Conservation (phyloP, 2,113 vertebrate species). For the Xenopus laevis region DNA sequence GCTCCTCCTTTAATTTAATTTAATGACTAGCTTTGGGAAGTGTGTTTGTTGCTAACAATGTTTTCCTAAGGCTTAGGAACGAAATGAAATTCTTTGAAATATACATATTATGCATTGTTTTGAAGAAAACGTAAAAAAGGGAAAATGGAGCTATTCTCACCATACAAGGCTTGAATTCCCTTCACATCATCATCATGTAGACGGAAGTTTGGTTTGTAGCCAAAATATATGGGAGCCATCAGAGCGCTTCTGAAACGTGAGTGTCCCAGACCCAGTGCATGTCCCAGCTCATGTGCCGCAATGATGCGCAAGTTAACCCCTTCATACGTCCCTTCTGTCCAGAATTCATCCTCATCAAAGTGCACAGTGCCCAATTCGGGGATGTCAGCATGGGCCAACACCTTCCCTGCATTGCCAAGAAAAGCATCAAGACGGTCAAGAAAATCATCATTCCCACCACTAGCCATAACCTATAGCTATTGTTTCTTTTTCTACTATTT, state of each 20-base stretch:
- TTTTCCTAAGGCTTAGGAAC: too few species aligned
- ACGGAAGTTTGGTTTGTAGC: conserved; percentile 68
- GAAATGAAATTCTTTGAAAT: too few species aligned
- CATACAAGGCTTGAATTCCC: conserved; percentile 80
- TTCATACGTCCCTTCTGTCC: conserved; percentile 69
- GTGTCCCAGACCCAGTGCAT: conserved; percentile 80
- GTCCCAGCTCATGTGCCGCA: conserved; percentile 80
- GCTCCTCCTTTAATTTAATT: too few species aligned
- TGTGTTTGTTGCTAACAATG: too few species aligned
- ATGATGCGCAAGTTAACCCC: conserved; percentile 80
- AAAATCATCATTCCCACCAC: too few species aligned
- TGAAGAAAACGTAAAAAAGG: too few species aligned
- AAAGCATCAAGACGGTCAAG: too few species aligned
- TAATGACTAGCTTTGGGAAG: too few species aligned
- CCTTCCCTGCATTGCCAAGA: conserved; percentile 59
- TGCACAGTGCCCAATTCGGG: conserved; percentile 77
- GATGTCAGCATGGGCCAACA: conserved; percentile 78
- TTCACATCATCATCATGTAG: conserved; percentile 75
- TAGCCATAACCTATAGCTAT: too few species aligned
- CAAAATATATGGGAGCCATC: conserved; percentile 78
- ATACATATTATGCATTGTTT: too few species aligned
- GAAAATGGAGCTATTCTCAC: conserved; percentile 50
- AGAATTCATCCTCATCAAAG: conserved; percentile 76
- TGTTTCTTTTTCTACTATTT: too few species aligned
- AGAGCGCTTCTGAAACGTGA: conserved; percentile 68